Evolutionary conservation across 2,113 vertebrate species (phyloP).

Genomic region (Mellivora capensis): DNA sequence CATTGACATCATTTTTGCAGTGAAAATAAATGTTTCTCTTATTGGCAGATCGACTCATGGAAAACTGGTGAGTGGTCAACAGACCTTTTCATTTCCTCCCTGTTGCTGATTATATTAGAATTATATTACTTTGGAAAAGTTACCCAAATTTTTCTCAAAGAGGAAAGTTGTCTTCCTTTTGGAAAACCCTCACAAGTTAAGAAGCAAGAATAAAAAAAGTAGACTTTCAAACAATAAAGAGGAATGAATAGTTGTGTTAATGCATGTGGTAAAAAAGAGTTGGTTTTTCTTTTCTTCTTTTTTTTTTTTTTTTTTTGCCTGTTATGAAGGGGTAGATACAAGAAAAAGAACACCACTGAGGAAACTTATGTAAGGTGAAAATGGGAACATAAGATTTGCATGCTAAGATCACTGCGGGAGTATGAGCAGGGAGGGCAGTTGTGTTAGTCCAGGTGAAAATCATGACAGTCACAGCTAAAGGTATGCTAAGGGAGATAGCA

Average conservation of each 20-base stretch:
- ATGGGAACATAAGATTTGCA: neutral
- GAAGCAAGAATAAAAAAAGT: neutral
- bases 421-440: neutral
- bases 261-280: neutral
- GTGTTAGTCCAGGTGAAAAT: neutral
- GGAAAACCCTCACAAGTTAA: neutral
- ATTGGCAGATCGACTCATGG: conserved; percentile 16
- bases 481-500: fast-evolving
- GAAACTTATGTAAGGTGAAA: neutral
- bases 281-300: neutral
- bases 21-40: conserved; percentile 56
- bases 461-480: neutral
- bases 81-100: neutral
- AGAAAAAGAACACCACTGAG: neutral
- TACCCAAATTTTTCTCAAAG: neutral
- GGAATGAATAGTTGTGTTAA: neutral
- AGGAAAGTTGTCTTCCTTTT: neutral
- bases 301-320: neutral
- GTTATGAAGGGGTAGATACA: neutral
- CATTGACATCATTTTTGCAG: conserved; percentile 14
- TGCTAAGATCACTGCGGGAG: neutral
- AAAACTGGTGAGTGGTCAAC: neutral
- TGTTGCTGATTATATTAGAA: neutral
- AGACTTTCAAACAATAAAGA: neutral
- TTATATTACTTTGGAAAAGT: neutral